These are phyloP conservation scores for Cantharis lateralis DNA, from an alignment of 2,888 invertebrate genomes.

Conservation along the genomic window DNA sequence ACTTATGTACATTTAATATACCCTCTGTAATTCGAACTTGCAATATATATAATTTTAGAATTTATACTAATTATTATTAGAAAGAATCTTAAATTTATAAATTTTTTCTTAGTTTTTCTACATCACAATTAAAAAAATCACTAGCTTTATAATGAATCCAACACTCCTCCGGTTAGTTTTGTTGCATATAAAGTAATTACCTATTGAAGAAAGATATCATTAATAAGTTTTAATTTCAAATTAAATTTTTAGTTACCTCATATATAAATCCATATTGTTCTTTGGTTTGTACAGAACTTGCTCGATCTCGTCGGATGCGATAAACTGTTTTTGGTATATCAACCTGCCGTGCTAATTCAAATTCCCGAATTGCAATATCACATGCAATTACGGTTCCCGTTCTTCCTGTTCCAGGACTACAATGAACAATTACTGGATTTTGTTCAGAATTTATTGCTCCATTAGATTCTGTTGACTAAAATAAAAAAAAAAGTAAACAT, in stretches of 20 bases:
- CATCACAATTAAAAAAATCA: constrained; percentile 22
- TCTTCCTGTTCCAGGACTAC: constrained; percentile 90
- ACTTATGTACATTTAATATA: constrained; percentile 21
- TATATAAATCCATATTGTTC: constrained; percentile 93
- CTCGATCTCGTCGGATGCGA: constrained; percentile 81
- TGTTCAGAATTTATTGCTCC: constrained; percentile 50
- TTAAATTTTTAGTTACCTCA: constrained; percentile 63
- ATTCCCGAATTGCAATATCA: constrained; percentile 85
- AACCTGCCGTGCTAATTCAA: constrained; percentile 77
- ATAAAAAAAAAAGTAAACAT: too few relatives aligned
- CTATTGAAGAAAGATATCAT: constrained; percentile 58
- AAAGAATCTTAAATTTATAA: not conserved
- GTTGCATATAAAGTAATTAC: constrained; percentile 82
- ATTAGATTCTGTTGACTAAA: constrained; percentile 26
- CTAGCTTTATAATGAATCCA: constrained; percentile 60
- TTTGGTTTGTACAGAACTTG: constrained; percentile 86
- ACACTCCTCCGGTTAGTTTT: constrained; percentile 75
- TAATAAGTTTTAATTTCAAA: not conserved
- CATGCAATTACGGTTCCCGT: constrained; percentile 85
- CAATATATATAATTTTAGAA: not conserved
- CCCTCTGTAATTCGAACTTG: constrained; percentile 27
- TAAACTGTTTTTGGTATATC: constrained; percentile 88
- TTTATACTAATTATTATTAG: not conserved
- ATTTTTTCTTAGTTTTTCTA: not conserved
- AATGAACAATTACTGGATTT: constrained; percentile 80